phyloP scores from a whole-genome alignment of 2,797 vertebrate species.

The Myotis planiceps region DNA sequence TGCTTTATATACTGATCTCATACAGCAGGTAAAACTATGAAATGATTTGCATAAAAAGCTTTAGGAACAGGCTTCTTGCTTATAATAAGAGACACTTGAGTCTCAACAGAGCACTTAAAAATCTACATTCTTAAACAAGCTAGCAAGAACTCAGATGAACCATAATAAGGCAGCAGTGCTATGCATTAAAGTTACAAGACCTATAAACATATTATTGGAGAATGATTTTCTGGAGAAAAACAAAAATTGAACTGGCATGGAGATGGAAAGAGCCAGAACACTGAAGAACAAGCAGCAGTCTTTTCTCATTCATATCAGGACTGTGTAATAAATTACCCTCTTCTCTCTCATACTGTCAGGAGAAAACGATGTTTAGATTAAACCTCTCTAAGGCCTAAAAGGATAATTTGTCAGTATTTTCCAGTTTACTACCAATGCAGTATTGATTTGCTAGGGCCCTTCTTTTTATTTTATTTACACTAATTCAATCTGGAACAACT shows the following conservation, averaged over 20 bases:
- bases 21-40: background rate
- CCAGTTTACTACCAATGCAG: constrained; percentile 79
- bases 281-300: constrained; percentile 68
- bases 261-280: constrained; percentile 43
- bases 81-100: background rate
- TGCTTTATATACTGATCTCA: background rate
- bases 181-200: constrained; percentile 42
- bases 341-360: constrained; percentile 68
- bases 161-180: background rate
- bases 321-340: constrained; percentile 78
- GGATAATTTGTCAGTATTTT: constrained; percentile 83
- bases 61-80: background rate
- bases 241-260: constrained; percentile 59
- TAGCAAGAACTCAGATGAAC: background rate
- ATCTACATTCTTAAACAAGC: constrained; percentile 1
- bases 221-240: constrained; percentile 65
- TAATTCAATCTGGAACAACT: constrained; percentile 77
- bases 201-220: constrained; percentile 60
- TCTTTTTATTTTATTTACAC: constrained; percentile 79
- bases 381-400: constrained; percentile 77
- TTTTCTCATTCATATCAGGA: constrained; percentile 75
- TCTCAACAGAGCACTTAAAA: background rate
- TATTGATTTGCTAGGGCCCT: constrained; percentile 72
- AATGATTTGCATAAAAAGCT: background rate
- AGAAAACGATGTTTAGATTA: constrained; percentile 85